Evolutionary conservation across 2,888 invertebrate genomes (phyloP), one percentile per base, ranked within the genome.

Genomic region (Orchestes rusci): DNA sequence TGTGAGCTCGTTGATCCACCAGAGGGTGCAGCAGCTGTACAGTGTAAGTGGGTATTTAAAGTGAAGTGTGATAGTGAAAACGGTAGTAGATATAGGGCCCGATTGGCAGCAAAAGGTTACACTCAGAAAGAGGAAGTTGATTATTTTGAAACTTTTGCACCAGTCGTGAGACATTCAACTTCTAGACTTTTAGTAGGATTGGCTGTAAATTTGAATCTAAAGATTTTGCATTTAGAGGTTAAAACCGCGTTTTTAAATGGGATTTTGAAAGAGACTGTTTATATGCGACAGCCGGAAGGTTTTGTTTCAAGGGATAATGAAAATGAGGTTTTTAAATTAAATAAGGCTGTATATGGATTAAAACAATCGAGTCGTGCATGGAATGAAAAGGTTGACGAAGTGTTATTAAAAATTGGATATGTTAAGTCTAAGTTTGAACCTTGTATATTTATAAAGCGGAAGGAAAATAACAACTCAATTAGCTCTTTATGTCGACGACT

Each of bases 41-140:
- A 59, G 31, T 53, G 53, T 32, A 58, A 59, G 38, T 61, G 57
- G 59, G 56, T 60, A 7, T 58, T 50, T 39, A 57, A 56, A 45
- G 19, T 4, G 13, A 41, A 41, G 12, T n/a, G 2, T 18, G 54
- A 58, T 37, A 38, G 54, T 42, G 38, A 40, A 42, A 54, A 56
- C 13, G 43, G 42, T 33, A 41, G 53, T 33, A 44, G 55, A 16
- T 54, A 50, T 45, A 15, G 55, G 23, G 56, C 56, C 5, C 33
- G 58, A 16, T 41, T 58, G 28, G 57, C 58, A 5, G 56, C 57
- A 5, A 56, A 51, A 38, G 55, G 59, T 31, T 56, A 51, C 48
- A 47, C 53, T 2, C 57, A 58, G 36, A 40, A 36, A 43, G 18
- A 33, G 16, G 56, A 54, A 12, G 39, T 57, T 13, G 53, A 58